Evolutionary conservation across 2,888 invertebrate species (phyloP).

Genomic region (Amorpha juglandis): DNA sequence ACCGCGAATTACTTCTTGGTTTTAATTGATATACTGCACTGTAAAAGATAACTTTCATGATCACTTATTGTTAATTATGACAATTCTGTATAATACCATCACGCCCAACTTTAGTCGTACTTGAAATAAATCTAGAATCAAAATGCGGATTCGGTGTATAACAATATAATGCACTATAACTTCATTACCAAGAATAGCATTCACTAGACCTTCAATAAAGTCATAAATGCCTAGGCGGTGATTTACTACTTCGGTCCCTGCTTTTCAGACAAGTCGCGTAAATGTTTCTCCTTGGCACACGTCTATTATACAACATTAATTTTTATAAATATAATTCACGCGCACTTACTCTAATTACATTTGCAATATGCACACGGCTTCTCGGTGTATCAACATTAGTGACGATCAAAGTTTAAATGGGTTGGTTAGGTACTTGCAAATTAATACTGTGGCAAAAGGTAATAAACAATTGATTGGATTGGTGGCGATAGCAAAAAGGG

Average conservation of each 20-base stretch:
- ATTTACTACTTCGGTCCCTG: constrained; percentile 58
- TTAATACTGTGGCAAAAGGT: constrained; percentile 60
- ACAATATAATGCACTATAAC: constrained; percentile 52
- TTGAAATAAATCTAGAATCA: constrained; percentile 64
- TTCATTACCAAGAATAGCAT: constrained; percentile 55
- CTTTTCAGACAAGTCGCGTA: constrained; percentile 59
- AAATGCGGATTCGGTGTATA: constrained; percentile 63
- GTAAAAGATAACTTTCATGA: constrained; percentile 54
- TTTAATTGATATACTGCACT: constrained; percentile 50
- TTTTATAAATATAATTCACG: constrained; percentile 43
- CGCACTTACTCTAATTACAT: constrained; percentile 51
- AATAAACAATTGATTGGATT: constrained; percentile 65
- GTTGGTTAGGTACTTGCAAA: constrained; percentile 59
- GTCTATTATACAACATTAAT: constrained; percentile 47
- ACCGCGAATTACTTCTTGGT: constrained; percentile 56
- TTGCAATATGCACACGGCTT: constrained; percentile 50
- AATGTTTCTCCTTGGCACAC: constrained; percentile 54
- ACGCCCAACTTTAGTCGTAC: constrained; percentile 58
- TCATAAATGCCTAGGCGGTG: constrained; percentile 65
- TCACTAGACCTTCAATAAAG: constrained; percentile 56
- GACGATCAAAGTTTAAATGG: constrained; percentile 65
- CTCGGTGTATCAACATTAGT: constrained; percentile 64
- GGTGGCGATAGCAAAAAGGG: constrained; percentile 63
- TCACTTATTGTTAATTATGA: constrained; percentile 52
- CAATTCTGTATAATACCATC: constrained; percentile 55